phyloP scores from a whole-genome alignment of 2,797 vertebrate genomes.

The Tragelaphus eurycerus region DNA sequence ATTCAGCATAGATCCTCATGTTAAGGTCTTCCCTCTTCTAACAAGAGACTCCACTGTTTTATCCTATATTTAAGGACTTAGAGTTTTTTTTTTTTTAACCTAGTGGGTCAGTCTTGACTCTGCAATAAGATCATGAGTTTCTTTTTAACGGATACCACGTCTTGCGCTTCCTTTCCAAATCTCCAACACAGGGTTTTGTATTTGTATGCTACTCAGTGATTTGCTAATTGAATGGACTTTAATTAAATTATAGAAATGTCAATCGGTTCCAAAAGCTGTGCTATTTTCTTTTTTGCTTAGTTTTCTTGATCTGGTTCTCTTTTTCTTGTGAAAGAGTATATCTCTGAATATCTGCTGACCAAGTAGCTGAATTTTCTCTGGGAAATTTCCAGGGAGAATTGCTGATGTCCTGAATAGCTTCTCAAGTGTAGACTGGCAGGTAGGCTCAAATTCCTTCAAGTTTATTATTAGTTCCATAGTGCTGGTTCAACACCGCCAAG shows the following conservation, averaged over 20 bases:
- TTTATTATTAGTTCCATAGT: neutral
- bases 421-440: neutral
- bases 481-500: neutral
- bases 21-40: neutral
- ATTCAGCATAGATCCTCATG: neutral
- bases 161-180: constrained; percentile 5
- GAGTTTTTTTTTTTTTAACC: neutral
- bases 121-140: neutral
- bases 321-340: neutral
- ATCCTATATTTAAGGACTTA: neutral
- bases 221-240: neutral
- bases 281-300: neutral
- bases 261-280: neutral
- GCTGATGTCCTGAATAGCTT: constrained; percentile 21
- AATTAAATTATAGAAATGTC: constrained; percentile 7
- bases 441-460: constrained; percentile 15
- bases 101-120: neutral
- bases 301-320: neutral
- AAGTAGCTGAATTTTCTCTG: constrained; percentile 22
- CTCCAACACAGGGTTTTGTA: neutral
- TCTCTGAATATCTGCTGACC: constrained; percentile 28
- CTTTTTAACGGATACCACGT: neutral
- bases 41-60: neutral
- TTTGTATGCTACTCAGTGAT: neutral
- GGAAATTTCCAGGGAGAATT: constrained; percentile 35